These are phyloP conservation scores for Steatocranus sp. DNA, from an alignment of 2,797 vertebrate genomes.

Conservation along the genomic window DNA sequence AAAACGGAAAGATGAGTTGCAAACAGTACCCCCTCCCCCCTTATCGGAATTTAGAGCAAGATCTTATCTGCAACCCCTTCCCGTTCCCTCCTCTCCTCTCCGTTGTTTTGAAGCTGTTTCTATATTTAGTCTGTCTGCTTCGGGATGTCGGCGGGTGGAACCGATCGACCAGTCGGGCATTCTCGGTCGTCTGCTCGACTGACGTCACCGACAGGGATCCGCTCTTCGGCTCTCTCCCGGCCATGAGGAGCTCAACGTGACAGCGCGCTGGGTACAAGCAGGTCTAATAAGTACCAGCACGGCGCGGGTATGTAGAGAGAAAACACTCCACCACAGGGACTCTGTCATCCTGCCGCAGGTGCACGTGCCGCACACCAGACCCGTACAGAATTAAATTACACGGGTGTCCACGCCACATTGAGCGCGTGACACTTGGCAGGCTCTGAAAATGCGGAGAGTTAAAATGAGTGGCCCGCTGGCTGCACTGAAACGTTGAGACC, in stretches of 20 bases:
- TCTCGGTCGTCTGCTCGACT: conserved; percentile 31
- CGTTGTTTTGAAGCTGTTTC: not conserved
- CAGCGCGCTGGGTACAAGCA: conserved; percentile 21
- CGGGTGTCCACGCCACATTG: not conserved
- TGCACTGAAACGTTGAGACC: not conserved
- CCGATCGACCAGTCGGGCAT: conserved; percentile 27
- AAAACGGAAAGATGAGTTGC: not conserved
- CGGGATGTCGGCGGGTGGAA: conserved; percentile 35
- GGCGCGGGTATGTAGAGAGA: not conserved
- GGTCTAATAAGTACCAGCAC: not conserved
- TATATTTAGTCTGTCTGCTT: conserved; percentile 19
- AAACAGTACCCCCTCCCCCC: not conserved
- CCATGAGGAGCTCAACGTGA: conserved; percentile 81
- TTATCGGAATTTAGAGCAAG: not conserved
- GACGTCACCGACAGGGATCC: conserved; percentile 58
- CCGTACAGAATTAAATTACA: conserved; percentile 26
- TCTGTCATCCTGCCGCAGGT: conserved; percentile 39
- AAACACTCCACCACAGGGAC: not conserved
- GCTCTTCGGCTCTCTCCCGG: not conserved
- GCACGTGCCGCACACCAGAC: conserved; percentile 59
- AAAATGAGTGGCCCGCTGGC: not conserved
- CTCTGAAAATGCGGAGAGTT: not conserved
- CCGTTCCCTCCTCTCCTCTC: not conserved
- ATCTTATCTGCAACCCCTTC: not conserved
- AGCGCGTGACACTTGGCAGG: conserved; percentile 19